Evolutionary conservation across 1,140 invertebrate species (phyloP), one percentile per base, ranked within the genome.

Genomic region (Drosophila parvula): DNA sequence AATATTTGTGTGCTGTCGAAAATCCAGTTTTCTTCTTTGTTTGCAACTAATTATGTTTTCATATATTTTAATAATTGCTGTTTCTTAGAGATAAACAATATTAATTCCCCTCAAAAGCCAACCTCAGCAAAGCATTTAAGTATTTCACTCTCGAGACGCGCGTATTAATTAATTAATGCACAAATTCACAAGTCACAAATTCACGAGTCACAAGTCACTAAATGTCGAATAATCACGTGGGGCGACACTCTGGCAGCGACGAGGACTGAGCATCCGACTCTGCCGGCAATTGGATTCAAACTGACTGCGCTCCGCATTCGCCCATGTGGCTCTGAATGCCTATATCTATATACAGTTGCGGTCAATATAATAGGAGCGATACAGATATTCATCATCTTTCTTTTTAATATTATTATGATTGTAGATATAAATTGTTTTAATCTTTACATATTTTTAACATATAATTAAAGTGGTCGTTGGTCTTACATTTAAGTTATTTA

Each of bases 261-360:
- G 60, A 62, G 47, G 48, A 44, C 40, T 38, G 50, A 56, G 85
- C 83, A 81, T 88, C 83, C 81, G 60, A 77, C 53, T 74, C 84
- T 61, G 71, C 84, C 83, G 83, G 83, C 83, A 78, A 73, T 83
- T 80, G 50, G 71, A 78, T 78, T 78, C 78, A 40, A 70, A 86
- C 76, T 88, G 62, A 86, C 81, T 63, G 58, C 45, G 56, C 38
- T 51, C 53, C 28, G 18, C 50, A 51, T 40, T 56, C 58, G 61
- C 50, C 70, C 73, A 65, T 75, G 71, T 57, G 60, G 65, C 56
- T 69, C 57, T 60, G 71, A 74, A 48, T 28, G 48, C 12, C 30
- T 40, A 36, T 45, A 61, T 56, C 57, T 63, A 60, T 32, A 36
- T 64, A 79, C 43, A 51, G 50, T 45, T 5, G 51, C 18, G 51